phyloP scores from a whole-genome alignment of 2,113 vertebrate genomes.

The Thomomys bottae region DNA sequence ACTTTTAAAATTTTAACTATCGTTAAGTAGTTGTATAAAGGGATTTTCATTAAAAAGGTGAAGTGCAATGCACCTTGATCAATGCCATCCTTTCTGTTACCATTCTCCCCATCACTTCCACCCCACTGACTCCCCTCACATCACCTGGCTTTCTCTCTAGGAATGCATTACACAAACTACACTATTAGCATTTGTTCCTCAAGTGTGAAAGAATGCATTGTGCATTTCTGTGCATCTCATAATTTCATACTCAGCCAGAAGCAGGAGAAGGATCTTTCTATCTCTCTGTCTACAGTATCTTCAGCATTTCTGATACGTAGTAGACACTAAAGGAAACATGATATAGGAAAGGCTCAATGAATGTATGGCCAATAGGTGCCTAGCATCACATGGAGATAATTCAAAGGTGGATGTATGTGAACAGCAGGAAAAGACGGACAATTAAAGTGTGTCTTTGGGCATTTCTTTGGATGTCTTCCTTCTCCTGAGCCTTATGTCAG shows the following conservation, averaged over 20 bases:
- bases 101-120: neutral
- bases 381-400: neutral
- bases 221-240: accelerated
- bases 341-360: neutral
- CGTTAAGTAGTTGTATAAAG: too few species aligned
- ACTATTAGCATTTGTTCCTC: neutral
- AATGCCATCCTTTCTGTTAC: neutral
- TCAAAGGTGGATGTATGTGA: neutral
- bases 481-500: neutral
- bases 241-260: neutral
- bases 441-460: neutral
- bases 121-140: too few species aligned
- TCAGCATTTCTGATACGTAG: neutral
- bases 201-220: neutral
- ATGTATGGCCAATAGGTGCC: accelerated
- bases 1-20: too few species aligned
- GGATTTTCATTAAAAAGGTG: too few species aligned
- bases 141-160: neutral
- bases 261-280: neutral
- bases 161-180: too few species aligned
- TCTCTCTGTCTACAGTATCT: neutral
- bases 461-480: neutral
- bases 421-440: neutral
- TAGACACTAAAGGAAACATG: neutral
- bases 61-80: neutral